Evolutionary conservation across 2,113 vertebrate genomes (phyloP).

Genomic region (Takifugu bimaculatus): DNA sequence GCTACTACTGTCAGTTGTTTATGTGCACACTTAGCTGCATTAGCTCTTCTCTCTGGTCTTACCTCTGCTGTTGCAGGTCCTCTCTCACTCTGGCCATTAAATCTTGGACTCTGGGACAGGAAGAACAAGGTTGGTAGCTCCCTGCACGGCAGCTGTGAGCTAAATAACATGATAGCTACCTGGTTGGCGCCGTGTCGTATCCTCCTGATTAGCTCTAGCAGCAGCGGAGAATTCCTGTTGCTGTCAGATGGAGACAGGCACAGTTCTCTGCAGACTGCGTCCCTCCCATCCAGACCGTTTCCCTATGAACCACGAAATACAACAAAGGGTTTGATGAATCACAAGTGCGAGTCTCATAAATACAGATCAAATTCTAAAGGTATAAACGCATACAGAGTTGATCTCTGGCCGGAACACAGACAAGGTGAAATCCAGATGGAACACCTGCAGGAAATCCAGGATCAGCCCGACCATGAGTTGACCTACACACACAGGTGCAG

Average conservation of each 20-base stretch:
- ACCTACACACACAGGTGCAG: slow-evolving; percentile 65
- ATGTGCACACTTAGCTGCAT: not conserved
- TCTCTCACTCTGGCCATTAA: too few relatives aligned
- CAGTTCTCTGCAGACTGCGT: slow-evolving; percentile 81
- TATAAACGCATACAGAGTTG: slow-evolving; percentile 73
- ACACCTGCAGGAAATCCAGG: slow-evolving; percentile 90
- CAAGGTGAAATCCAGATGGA: slow-evolving; percentile 91
- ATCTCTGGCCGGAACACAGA: slow-evolving; percentile 94
- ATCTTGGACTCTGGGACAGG: too few relatives aligned
- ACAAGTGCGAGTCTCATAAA: not conserved
- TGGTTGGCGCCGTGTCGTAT: slow-evolving; percentile 70
- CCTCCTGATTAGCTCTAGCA: slow-evolving; percentile 84
- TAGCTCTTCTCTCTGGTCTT: not conserved
- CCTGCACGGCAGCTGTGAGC: too few relatives aligned
- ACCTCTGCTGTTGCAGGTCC: not conserved
- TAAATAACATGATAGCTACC: slow-evolving; percentile 46
- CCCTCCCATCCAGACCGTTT: slow-evolving; percentile 82
- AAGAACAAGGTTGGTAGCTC: too few relatives aligned
- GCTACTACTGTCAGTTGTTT: slow-evolving; percentile 37
- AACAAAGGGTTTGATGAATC: not conserved
- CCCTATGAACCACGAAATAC: slow-evolving; percentile 55
- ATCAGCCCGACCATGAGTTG: slow-evolving; percentile 86
- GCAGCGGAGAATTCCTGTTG: slow-evolving; percentile 76
- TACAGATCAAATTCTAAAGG: slow-evolving; percentile 1
- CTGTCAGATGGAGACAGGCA: slow-evolving; percentile 79